phyloP scores from a whole-genome alignment of 2,888 invertebrate genomes.

The Macrophya alboannulata region DNA sequence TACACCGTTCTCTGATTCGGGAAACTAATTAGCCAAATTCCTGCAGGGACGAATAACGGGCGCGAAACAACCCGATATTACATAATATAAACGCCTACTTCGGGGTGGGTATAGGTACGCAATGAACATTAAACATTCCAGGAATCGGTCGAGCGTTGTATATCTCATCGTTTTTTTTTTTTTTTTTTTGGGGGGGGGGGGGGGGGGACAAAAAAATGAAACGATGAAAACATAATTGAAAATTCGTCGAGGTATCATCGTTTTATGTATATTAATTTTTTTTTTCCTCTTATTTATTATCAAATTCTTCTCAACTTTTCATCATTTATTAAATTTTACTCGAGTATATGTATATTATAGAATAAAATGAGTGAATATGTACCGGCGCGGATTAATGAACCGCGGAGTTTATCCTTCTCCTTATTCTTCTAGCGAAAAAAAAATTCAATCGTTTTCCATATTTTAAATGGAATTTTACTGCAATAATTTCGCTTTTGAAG shows the following conservation, averaged over 20 bases:
- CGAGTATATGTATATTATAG: too few species aligned
- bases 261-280: background rate
- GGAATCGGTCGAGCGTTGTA: background rate
- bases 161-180: background rate
- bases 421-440: too few species aligned
- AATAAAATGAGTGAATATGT: too few species aligned
- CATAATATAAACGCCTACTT: background rate
- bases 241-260: background rate
- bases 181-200: too few species aligned
- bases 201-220: background rate
- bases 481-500: too few species aligned
- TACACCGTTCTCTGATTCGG: slow-evolving; percentile 1
- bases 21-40: slow-evolving; percentile 50
- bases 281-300: background rate
- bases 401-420: too few species aligned
- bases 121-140: background rate
- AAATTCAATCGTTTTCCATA: too few species aligned
- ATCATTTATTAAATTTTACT: background rate
- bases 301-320: background rate
- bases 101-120: slow-evolving; percentile 2
- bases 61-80: slow-evolving; percentile 8
- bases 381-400: too few species aligned
- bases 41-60: slow-evolving; percentile 6
- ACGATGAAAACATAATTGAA: background rate
- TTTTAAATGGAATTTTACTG: too few species aligned